A percentile compares a stretch with the other conserved stretches of the same genome.
Evolutionary conservation across 2,888 invertebrate genomes (phyloP).

Genomic region (Mesodorylaimus sp.): DNA sequence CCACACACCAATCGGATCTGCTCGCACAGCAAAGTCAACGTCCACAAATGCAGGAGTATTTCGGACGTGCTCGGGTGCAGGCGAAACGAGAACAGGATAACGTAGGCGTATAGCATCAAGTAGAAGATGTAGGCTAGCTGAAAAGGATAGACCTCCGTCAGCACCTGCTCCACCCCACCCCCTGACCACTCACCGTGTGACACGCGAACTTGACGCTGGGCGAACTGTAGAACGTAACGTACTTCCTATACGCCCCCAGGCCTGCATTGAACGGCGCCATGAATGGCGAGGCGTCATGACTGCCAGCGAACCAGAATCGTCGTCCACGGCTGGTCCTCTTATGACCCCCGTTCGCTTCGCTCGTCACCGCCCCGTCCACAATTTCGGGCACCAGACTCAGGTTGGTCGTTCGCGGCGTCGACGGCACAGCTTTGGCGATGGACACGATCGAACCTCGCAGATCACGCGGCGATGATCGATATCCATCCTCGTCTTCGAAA

Average conservation of each 20-base stretch:
- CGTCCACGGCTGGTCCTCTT: neutral
- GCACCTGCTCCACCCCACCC: neutral
- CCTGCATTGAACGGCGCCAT: constrained; percentile 5
- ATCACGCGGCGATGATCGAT: neutral
- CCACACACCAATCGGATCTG: constrained; percentile 23
- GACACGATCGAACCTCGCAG: neutral
- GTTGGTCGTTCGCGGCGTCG: neutral
- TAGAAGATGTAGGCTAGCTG: constrained; percentile 30
- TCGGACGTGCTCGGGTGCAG: constrained; percentile 23
- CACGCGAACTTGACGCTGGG: constrained; percentile 31
- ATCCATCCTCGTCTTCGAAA: neutral
- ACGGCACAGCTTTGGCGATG: neutral
- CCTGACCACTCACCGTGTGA: constrained; percentile 21
- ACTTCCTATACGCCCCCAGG: constrained; percentile 20
- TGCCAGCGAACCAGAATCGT: neutral
- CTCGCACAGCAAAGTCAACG: constrained; percentile 27
- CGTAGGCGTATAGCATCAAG: constrained; percentile 30
- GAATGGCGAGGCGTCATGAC: neutral
- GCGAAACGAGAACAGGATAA: constrained; percentile 31
- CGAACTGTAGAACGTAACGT: constrained; percentile 29
- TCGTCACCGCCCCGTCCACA: neutral
- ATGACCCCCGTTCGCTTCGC: neutral
- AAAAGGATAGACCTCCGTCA: constrained; percentile 9
- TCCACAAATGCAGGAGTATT: constrained; percentile 29
- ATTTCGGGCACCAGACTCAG: neutral